Evolutionary conservation across 1,140 invertebrate species (phyloP).

Genomic region (Megalopta genalis): DNA sequence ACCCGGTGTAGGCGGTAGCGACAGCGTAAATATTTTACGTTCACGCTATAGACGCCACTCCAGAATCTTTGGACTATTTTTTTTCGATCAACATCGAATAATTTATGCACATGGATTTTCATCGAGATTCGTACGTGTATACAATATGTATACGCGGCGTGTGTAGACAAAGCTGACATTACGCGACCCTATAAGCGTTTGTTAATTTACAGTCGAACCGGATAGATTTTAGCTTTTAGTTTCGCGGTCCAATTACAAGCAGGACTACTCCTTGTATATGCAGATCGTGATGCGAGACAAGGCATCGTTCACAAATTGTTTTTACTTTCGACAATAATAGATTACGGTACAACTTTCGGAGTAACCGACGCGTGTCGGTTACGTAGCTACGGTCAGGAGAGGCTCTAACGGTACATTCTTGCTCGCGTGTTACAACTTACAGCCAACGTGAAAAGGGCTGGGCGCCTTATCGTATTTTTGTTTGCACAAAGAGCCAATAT

Average conservation of each 20-base stretch:
- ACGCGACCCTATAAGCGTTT: neutral
- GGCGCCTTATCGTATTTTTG: conserved; percentile 44
- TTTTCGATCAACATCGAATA: neutral
- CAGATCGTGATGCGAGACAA: too few species aligned
- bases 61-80: neutral
- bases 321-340: neutral
- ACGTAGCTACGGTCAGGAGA: neutral
- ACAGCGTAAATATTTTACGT: conserved; percentile 1
- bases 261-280: too few species aligned
- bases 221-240: too few species aligned
- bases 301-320: neutral
- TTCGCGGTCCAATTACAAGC: too few species aligned
- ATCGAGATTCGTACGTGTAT: too few species aligned
- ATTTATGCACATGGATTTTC: neutral
- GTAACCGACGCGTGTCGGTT: neutral
- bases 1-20: neutral
- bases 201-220: too few species aligned
- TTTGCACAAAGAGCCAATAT: conserved; percentile 52
- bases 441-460: conserved; percentile 30
- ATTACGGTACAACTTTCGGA: neutral
- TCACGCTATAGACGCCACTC: neutral
- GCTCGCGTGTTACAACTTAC: conserved; percentile 20
- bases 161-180: neutral
- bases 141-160: neutral
- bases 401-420: conserved; percentile 36